Base-by-base conservation (phyloP, 2,888 invertebrate genomes). In the Tillus elongatus region DNA sequence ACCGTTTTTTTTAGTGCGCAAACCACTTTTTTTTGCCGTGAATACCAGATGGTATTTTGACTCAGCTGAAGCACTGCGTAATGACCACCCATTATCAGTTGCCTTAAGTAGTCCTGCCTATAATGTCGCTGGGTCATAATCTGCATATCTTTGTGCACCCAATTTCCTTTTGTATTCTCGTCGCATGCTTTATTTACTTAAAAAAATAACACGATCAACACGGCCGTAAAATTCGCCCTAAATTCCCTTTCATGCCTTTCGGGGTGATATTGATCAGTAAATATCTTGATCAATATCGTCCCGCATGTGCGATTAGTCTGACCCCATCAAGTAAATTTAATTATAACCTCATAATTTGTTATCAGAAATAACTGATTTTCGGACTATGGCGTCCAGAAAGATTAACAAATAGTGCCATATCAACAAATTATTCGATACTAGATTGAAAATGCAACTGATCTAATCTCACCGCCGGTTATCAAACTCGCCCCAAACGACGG, bases 11-110 rank as follows among this genome's bases (percentile, higher is more conserved):
- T 27, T 39, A 13, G 32, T 33, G 4, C 24, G 41, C 1, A 9
- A 3, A 2, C 38, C 41, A 11, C 15, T n/a, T 39, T 42, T 42
- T 42, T 15, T 39, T 42, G 4, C 14, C 4, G 9, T 38, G 24
- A 8, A 34, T 41, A n/a, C 37, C 35, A 35, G 29, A 41, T 30
- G 38, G 30, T 26, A 41, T 32, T 10, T 41, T 8, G 6, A 19
- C n/a, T 19, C 24, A 8, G 24, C 24, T 19, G 24, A 6, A 19
- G 24, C 24, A n/a, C 24, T 6, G 24, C 24, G 24, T 6, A 19
- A 8, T 6, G 24, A 19, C 24, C 24, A 19, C 6, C 24, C 24
- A 8, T 19, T n/a, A 8, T 19, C 24, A 8, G n/a, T 8, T 8
- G n/a, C n/a, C n/a, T 19, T 19, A 8, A 8, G 24, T n/a, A 19